Evolutionary conservation across 2,888 invertebrate genomes (phyloP).

Genomic region (Deroplatys truncata): DNA sequence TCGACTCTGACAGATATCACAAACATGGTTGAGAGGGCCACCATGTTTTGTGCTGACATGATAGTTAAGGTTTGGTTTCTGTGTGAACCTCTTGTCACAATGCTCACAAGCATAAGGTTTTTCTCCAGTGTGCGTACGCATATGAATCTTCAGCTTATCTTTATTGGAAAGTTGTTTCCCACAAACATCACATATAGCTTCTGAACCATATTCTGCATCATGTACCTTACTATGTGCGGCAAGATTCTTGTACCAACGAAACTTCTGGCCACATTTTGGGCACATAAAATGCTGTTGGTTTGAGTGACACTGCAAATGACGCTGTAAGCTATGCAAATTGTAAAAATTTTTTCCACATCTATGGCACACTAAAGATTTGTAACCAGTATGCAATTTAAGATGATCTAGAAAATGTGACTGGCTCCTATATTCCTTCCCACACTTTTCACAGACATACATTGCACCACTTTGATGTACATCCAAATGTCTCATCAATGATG

Average conservation of each 20-base stretch:
- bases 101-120: conserved; percentile 61
- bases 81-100: conserved; percentile 62
- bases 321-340: not conserved
- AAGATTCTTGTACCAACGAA: not conserved
- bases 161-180: not conserved
- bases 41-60: conserved; percentile 40
- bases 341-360: not conserved
- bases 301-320: not conserved
- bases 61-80: not conserved
- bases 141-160: conserved; percentile 38
- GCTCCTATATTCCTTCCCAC: not conserved
- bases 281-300: not conserved
- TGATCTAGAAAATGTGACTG: not conserved
- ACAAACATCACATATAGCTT: not conserved
- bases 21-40: conserved; percentile 47
- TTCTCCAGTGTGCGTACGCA: conserved; percentile 52
- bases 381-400: not conserved
- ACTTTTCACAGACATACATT: not conserved
- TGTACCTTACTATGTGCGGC: not conserved
- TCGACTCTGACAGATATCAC: conserved; percentile 46
- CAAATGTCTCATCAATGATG: not conserved
- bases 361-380: not conserved
- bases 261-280: not conserved
- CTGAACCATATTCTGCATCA: not conserved
- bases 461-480: not conserved